Evolutionary conservation across 2,888 invertebrate genomes (phyloP).

Genomic region (Tridacna crocea): DNA sequence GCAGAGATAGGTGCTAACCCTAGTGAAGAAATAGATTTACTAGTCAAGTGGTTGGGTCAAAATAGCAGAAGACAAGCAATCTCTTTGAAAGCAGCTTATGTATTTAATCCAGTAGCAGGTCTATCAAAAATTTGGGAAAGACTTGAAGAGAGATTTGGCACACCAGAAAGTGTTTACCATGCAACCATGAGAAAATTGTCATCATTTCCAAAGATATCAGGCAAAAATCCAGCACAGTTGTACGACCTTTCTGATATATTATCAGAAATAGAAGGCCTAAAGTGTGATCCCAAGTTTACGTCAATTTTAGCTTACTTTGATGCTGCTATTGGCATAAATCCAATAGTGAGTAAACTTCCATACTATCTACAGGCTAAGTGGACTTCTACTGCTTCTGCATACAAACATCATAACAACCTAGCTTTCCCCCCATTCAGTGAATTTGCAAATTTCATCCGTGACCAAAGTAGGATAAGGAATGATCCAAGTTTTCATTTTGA

Average conservation of each 20-base stretch:
- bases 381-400: slow-evolving; percentile 38
- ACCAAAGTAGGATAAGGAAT: background rate
- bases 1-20: too few relatives aligned
- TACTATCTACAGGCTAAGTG: slow-evolving; percentile 49
- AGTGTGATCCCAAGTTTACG: background rate
- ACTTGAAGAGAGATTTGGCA: slow-evolving; percentile 1
- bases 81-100: background rate
- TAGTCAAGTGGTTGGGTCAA: slow-evolving; percentile 29
- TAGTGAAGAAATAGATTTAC: slow-evolving; percentile 40
- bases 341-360: slow-evolving; percentile 34
- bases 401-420: slow-evolving; percentile 9
- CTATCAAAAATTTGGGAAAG: background rate
- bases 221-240: background rate
- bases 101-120: background rate
- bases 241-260: background rate
- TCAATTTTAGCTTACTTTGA: background rate
- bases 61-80: background rate
- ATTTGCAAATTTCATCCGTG: background rate
- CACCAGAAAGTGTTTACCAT: background rate
- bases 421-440: background rate
- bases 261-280: background rate
- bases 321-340: background rate
- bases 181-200: background rate
- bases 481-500: too few relatives aligned
- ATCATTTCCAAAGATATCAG: background rate